These are phyloP conservation scores for Colossoma macropomum DNA, from an alignment of 2,113 vertebrate genomes.

Conservation along the genomic window DNA sequence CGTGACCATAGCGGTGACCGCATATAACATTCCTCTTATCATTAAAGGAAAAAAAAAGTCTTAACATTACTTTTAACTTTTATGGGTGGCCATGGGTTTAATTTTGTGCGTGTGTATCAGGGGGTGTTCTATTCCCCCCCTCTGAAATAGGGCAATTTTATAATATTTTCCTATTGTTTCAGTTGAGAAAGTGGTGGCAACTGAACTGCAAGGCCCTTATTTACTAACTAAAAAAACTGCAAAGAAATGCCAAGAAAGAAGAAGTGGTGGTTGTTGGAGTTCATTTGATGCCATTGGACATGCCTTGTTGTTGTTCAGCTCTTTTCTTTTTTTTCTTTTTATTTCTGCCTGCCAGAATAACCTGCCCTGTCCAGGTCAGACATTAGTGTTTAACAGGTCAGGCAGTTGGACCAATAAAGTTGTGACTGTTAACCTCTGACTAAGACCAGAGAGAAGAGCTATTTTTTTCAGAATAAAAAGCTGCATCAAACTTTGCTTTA, in stretches of 20 bases:
- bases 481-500: too few species aligned
- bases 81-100: conserved; percentile 76
- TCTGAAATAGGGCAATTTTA: conserved; percentile 67
- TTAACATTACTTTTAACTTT: conserved; percentile 81
- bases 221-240: neutral
- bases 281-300: neutral
- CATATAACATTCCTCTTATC: conserved; percentile 77
- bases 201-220: conserved; percentile 32
- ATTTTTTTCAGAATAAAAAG: neutral
- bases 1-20: conserved; percentile 70
- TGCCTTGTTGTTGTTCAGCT: too few species aligned
- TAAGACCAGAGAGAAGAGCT: neutral
- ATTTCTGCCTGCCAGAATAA: neutral
- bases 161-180: conserved; percentile 60
- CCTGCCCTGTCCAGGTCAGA: conserved; percentile 62
- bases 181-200: conserved; percentile 35
- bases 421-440: conserved; percentile 50
- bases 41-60: conserved; percentile 68
- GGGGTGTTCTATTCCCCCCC: conserved; percentile 35
- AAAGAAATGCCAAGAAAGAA: neutral
- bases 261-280: neutral
- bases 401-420: conserved; percentile 78
- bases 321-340: neutral
- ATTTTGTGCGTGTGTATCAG: conserved; percentile 31
- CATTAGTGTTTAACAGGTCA: conserved; percentile 76